Evolutionary conservation across 2,888 invertebrate species (phyloP), one percentile per base, ranked within the genome.

Genomic region (Agrotis puta): DNA sequence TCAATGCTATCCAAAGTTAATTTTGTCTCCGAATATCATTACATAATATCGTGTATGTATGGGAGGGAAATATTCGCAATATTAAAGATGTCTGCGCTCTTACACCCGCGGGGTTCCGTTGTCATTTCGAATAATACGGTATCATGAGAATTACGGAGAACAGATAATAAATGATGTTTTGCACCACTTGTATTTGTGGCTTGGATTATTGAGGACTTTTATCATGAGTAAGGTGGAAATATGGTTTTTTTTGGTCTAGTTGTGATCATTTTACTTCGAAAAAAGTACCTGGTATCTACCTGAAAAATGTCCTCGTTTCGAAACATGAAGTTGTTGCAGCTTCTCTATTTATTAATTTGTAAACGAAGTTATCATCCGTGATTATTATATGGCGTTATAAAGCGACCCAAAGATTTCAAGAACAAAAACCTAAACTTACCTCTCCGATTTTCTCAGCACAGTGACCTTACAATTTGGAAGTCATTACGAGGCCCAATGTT

Each of bases 41-140:
- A 64, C 62, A 77, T 65, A 67, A 64, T 59, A 74, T 80, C 56
- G 67, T 57, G 66, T 69, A 69, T 76, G 68, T 56, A 61, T 70
- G 65, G 20, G 57, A 51, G 57, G 61, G 57, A 73, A 70, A 71
- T 75, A 66, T 74, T 72, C 64, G 53, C 51, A 45, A 74, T 78
- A 74, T 73, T 84, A 81, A 73, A 78, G 68, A 82, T 65, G 79
- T 82, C 79, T 72, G 20, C 59, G 54, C 39, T 50, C 51, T 67
- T 51, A 27, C 62, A 58, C 63, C 79, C 57, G 59, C 53, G 48
- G 70, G 73, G 57, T 70, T 65, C 48, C 51, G 82, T 70, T 78
- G 73, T 84, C 67, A 71, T 78, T 69, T 71, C 65, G 58, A 76
- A 79, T 82, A 82, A 76, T 71, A 67, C 48, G 59, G 53, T 64